A percentile compares a stretch with the other conserved stretches of the same genome.
Conservation (phyloP, 2,113 vertebrate species). For the Theristicus caerulescens region DNA sequence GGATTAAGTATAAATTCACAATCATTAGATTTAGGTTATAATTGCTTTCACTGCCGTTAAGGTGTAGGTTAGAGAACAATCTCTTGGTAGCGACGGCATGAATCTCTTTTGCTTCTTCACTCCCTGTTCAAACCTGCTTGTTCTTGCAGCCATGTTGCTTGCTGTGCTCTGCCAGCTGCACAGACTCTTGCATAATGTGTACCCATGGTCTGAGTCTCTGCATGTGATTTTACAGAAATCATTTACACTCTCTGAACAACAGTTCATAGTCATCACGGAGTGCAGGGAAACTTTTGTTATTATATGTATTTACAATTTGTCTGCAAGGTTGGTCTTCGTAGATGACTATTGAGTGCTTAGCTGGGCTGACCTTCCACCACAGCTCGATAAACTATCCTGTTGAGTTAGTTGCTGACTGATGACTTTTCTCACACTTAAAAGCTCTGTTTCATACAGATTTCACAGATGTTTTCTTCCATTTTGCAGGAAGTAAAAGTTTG, state of each 20-base stretch:
- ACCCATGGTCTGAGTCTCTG: background rate
- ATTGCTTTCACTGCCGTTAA: background rate
- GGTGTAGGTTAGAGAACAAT: background rate
- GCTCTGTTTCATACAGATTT: background rate
- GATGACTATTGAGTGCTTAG: background rate
- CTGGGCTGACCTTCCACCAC: background rate
- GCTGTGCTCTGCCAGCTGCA: background rate
- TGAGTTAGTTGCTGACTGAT: background rate
- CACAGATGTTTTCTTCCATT: background rate
- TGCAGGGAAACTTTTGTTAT: background rate
- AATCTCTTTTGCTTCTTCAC: background rate
- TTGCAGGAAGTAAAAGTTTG: background rate
- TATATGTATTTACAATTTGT: background rate
- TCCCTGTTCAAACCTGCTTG: background rate
- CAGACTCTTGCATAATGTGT: background rate
- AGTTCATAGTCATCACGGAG: background rate
- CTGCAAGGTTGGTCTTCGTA: background rate
- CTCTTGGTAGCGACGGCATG: background rate
- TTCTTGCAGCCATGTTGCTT: background rate
- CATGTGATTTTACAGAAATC: background rate
- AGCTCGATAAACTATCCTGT: background rate
- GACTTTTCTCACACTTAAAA: conserved; percentile 9
- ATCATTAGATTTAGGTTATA: background rate
- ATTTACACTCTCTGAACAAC: background rate
- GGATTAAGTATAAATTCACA: background rate